phyloP scores from a whole-genome alignment of 2,113 vertebrate species.

The Leptobrachium leishanense region DNA sequence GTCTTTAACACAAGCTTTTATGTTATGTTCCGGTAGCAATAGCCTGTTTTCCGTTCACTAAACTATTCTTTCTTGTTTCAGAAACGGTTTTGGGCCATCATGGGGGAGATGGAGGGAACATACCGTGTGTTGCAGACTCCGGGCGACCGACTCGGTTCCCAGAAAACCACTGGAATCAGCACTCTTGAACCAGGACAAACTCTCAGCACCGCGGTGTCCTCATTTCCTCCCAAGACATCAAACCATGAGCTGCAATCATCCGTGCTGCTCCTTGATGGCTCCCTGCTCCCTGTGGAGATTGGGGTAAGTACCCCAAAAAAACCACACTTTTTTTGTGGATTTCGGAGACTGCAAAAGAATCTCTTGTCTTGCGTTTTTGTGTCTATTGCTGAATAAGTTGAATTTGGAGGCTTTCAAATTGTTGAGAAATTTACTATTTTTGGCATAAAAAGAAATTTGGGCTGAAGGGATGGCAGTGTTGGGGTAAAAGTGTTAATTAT shows the following conservation, averaged over 20 bases:
- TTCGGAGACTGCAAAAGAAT: too few species aligned
- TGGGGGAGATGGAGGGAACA: constrained; percentile 92
- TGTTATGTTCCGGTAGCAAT: neutral
- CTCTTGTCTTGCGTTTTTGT: too few species aligned
- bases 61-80: neutral
- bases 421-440: too few species aligned
- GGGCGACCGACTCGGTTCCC: constrained; percentile 79
- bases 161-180: constrained; percentile 78
- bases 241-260: constrained; percentile 69
- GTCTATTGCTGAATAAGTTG: too few species aligned
- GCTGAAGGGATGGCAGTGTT: too few species aligned
- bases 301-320: constrained; percentile 67
- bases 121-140: constrained; percentile 86
- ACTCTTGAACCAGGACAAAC: constrained; percentile 86
- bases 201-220: constrained; percentile 59
- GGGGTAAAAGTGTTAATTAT: too few species aligned
- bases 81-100: constrained; percentile 54
- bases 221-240: constrained; percentile 41
- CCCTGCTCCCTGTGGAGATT: constrained; percentile 76
- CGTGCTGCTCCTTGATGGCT: constrained; percentile 84
- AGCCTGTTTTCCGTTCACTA: neutral
- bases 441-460: too few species aligned
- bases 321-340: neutral
- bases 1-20: neutral
- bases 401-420: too few species aligned